phyloP scores from a whole-genome alignment of 1,140 invertebrate genomes.

The Antheraea pernyi region DNA sequence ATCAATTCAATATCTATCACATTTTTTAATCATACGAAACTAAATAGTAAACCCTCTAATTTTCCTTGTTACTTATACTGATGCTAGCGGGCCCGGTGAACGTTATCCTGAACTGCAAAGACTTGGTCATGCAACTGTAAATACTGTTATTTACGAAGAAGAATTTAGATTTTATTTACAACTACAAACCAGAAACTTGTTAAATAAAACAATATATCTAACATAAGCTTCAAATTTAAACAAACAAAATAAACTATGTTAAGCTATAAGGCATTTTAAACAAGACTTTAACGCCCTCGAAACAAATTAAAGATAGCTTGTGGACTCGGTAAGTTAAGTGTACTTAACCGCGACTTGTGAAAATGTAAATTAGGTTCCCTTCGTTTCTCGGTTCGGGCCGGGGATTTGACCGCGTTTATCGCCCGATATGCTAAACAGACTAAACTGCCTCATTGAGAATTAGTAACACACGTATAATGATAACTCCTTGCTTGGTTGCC shows the following conservation, averaged over 20 bases:
- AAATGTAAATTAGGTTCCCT: slow-evolving; percentile 41
- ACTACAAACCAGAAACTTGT: too few species aligned
- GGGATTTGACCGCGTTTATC: slow-evolving; percentile 19
- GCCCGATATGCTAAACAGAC: slow-evolving; percentile 40
- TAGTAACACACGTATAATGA: neutral
- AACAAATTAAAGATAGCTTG: slow-evolving; percentile 41
- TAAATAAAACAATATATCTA: neutral
- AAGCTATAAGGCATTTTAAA: slow-evolving; percentile 28
- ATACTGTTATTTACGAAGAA: too few species aligned
- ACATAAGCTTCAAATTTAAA: neutral
- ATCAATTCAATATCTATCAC: too few species aligned
- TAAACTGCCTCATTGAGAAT: neutral
- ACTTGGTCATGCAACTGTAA: too few species aligned
- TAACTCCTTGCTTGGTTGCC: neutral
- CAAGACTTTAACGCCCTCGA: slow-evolving; percentile 29
- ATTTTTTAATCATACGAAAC: too few species aligned
- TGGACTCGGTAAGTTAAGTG: slow-evolving; percentile 39
- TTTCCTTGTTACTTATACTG: too few species aligned
- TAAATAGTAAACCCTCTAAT: too few species aligned
- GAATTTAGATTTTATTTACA: too few species aligned
- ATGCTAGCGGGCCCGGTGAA: too few species aligned
- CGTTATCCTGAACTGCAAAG: too few species aligned
- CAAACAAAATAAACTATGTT: slow-evolving; percentile 11
- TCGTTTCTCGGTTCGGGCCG: too few species aligned
- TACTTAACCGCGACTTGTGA: slow-evolving; percentile 46